A percentile compares a stretch with the other conserved stretches of the same genome.
Conservation (phyloP, 2,113 vertebrate species). For the Tetraodon nigroviridis region DNA sequence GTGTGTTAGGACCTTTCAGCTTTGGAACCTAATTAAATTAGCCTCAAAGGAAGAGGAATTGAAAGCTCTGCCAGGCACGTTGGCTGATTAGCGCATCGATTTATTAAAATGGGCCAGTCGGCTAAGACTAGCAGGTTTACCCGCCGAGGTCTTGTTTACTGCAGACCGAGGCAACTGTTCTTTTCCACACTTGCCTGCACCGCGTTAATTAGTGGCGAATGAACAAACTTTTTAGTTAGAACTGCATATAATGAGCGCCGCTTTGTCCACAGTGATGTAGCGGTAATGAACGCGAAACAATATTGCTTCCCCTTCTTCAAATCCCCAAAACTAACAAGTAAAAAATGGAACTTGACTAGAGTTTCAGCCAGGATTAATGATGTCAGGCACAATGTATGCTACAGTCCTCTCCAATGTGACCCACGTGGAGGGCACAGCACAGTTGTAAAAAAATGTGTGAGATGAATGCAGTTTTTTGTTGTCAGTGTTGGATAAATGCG, state of each 20-base stretch:
- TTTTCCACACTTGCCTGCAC: constrained; percentile 36
- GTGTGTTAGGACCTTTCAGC: constrained; percentile 51
- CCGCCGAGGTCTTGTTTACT: constrained; percentile 64
- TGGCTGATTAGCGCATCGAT: constrained; percentile 68
- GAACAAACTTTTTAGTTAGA: constrained; percentile 38
- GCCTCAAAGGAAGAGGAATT: constrained; percentile 61
- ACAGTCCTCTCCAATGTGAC: too few species aligned
- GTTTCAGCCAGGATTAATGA: too few species aligned
- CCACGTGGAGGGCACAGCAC: too few species aligned
- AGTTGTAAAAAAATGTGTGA: too few species aligned
- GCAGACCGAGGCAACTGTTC: constrained; percentile 37
- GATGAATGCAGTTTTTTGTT: too few species aligned
- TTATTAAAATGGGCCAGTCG: constrained; percentile 64
- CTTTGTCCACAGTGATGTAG: constrained; percentile 39
- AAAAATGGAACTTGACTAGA: too few species aligned
- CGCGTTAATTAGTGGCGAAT: constrained; percentile 63
- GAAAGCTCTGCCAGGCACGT: constrained; percentile 45
- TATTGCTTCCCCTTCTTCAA: constrained; percentile 9
- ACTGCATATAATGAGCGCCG: constrained; percentile 26
- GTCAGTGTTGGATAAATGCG: too few species aligned
- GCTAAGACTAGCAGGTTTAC: constrained; percentile 45
- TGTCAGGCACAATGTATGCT: too few species aligned
- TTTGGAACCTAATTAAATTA: constrained; percentile 70
- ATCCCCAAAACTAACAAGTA: too few species aligned
- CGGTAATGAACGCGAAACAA: constrained; percentile 36